These are phyloP conservation scores for Sinocyclocheilus anophthalmus DNA, from an alignment of 2,113 vertebrate species.

Conservation along the genomic window DNA sequence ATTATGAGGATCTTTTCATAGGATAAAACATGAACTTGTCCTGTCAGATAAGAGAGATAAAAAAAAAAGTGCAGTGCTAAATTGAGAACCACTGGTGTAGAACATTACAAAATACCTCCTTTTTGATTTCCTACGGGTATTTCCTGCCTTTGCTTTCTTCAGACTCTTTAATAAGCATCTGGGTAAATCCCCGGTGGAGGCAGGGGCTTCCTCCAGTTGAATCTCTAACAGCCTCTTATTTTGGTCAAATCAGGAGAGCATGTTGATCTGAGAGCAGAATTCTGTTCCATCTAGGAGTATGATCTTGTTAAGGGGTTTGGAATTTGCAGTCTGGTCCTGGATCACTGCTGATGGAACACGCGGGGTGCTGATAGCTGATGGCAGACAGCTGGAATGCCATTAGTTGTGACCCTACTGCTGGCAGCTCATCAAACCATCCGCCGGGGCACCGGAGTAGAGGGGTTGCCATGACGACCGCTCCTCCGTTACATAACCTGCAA, in stretches of 20 bases:
- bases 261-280: constrained; percentile 31
- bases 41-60: constrained; percentile 8
- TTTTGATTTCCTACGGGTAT: neutral
- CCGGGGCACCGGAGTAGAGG: constrained; percentile 40
- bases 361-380: constrained; percentile 11
- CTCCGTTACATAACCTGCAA: constrained; percentile 46
- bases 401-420: constrained; percentile 42
- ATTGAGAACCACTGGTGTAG: constrained; percentile 1
- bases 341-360: constrained; percentile 4
- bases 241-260: constrained; percentile 6
- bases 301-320: constrained; percentile 37
- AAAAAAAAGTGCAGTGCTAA: neutral
- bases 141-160: neutral
- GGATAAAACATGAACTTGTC: neutral
- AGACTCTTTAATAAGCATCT: neutral
- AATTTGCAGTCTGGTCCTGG: constrained; percentile 5
- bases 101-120: constrained; percentile 11
- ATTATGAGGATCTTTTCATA: neutral
- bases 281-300: constrained; percentile 14
- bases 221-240: neutral
- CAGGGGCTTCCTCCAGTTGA: neutral
- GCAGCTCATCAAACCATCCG: constrained; percentile 51
- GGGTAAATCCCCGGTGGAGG: neutral
- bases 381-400: constrained; percentile 54
- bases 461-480: constrained; percentile 48